Evolutionary conservation across 1,140 invertebrate species (phyloP).

Genomic region (Bombus turneri): DNA sequence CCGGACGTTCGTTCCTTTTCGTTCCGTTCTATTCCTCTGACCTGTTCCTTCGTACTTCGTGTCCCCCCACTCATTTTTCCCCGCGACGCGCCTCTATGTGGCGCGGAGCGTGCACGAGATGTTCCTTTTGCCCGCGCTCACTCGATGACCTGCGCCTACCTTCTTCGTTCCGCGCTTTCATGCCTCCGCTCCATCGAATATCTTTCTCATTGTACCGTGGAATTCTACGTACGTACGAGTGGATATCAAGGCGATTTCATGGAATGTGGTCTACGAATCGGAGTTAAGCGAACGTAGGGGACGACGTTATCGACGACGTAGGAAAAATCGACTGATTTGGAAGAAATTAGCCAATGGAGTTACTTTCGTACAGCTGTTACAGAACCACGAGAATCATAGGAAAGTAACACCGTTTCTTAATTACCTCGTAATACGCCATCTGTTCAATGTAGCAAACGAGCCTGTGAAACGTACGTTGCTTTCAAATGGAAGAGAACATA

Average conservation of each 20-base stretch:
- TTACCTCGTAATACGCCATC: no score
- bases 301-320: not conserved
- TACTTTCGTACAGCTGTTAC: not conserved
- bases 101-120: constrained; percentile 55
- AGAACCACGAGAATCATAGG: not conserved
- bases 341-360: not conserved
- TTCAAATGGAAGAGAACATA: no score
- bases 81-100: constrained; percentile 37
- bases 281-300: no score
- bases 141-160: constrained; percentile 56
- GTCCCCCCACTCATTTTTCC: constrained; percentile 8
- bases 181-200: constrained; percentile 42
- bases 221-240: constrained; percentile 28
- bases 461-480: no score
- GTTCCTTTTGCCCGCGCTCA: constrained; percentile 48
- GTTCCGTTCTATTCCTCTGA: not conserved
- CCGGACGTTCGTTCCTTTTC: not conserved
- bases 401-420: no score
- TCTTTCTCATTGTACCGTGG: constrained; percentile 30
- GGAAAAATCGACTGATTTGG: not conserved
- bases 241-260: not conserved
- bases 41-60: not conserved
- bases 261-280: not conserved
- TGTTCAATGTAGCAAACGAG: no score
- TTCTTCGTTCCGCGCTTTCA: not conserved